These are phyloP conservation scores for Deroplatys truncata DNA, from an alignment of 2,888 invertebrate genomes.

Conservation along the genomic window DNA sequence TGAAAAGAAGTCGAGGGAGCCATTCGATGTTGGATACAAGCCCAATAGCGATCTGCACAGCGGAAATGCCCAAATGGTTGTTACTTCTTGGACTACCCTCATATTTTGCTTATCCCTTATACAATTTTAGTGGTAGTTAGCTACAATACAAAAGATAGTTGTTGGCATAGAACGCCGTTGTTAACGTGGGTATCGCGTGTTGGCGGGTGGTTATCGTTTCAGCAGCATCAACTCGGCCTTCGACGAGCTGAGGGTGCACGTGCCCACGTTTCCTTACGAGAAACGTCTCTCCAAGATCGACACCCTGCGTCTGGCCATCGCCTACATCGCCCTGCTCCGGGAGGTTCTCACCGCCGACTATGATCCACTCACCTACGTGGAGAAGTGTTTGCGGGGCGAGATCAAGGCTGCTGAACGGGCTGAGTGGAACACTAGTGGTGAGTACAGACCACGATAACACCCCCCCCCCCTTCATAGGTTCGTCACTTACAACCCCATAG, in stretches of 20 bases:
- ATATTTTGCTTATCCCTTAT: too few species aligned
- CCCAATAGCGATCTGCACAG: too few species aligned
- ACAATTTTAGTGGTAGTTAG: too few species aligned
- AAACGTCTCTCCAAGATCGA: conserved; percentile 98
- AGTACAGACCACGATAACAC: conserved; percentile 34
- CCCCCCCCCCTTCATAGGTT: background rate
- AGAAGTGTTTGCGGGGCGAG: conserved; percentile 85
- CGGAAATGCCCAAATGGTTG: too few species aligned
- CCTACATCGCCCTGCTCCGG: conserved; percentile 90
- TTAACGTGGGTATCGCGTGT: background rate
- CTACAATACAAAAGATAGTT: too few species aligned
- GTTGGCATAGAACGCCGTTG: background rate
- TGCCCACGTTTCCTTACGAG: conserved; percentile 99
- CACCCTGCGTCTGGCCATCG: conserved; percentile 92
- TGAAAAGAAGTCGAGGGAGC: too few species aligned
- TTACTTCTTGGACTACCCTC: too few species aligned
- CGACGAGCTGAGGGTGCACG: conserved; percentile 94
- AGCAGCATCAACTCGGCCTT: conserved; percentile 99
- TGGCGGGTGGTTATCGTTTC: conserved; percentile 44
- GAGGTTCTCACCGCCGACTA: conserved; percentile 84
- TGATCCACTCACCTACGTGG: conserved; percentile 90
- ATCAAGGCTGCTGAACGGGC: conserved; percentile 78
- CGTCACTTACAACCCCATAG: background rate
- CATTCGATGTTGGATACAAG: too few species aligned
- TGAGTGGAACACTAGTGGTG: conserved; percentile 96